A percentile compares a stretch with the other conserved stretches of the same genome.
Conservation (phyloP, 1,140 invertebrate species). For the Cylas formicarius region DNA sequence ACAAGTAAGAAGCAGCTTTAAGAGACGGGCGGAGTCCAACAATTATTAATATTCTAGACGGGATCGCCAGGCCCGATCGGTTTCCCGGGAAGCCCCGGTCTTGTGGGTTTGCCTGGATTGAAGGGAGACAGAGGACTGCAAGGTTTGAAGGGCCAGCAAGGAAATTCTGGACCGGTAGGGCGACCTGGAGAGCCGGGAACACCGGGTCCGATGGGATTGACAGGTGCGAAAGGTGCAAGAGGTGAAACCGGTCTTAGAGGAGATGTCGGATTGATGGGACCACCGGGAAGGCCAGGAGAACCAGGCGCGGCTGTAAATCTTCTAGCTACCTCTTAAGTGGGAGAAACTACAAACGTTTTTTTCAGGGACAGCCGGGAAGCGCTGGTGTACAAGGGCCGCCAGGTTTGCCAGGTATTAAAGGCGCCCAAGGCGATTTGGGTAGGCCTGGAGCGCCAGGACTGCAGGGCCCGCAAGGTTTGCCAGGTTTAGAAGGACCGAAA, state of each 20-base stretch:
- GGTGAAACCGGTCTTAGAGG: constrained; percentile 70
- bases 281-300: constrained; percentile 65
- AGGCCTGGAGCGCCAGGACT: constrained; percentile 60
- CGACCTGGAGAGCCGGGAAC: constrained; percentile 51
- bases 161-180: constrained; percentile 49
- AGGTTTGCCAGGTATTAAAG: constrained; percentile 67
- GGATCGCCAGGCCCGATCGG: constrained; percentile 55
- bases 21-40: too few species aligned
- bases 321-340: constrained; percentile 5
- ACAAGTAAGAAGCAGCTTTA: constrained; percentile 30
- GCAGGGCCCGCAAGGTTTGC: constrained; percentile 58
- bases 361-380: constrained; percentile 55
- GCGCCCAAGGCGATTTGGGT: constrained; percentile 64
- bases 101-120: constrained; percentile 58
- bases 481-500: constrained; percentile 60
- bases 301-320: constrained; percentile 55
- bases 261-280: constrained; percentile 63
- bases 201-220: constrained; percentile 56
- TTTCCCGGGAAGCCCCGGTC: constrained; percentile 58
- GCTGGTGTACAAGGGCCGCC: constrained; percentile 55
- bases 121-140: constrained; percentile 66
- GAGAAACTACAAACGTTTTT: constrained; percentile 5
- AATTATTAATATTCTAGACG: too few species aligned
- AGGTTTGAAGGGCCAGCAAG: constrained; percentile 66
- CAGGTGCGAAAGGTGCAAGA: constrained; percentile 65